Evolutionary conservation across 2,797 vertebrate genomes (phyloP).

Genomic region (Eupleurogrammus muticus): DNA sequence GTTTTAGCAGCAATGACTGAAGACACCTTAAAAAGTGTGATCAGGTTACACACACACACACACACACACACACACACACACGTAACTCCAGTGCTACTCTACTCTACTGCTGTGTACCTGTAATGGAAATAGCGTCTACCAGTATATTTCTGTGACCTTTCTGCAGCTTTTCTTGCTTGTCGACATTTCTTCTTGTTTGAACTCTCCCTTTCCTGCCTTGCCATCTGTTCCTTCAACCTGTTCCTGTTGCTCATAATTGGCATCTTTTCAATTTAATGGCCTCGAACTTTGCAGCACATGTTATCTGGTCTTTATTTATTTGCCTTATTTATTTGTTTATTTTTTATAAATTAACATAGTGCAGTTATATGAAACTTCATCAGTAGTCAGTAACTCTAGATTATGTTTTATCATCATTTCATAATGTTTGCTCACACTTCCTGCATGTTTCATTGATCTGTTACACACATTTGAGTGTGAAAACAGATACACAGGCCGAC

Average conservation of each 20-base stretch:
- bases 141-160: slow-evolving; percentile 17
- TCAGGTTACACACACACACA: too few relatives aligned
- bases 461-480: neutral
- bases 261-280: slow-evolving; percentile 14
- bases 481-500: neutral
- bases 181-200: slow-evolving; percentile 35
- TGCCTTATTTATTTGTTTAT: slow-evolving; percentile 6
- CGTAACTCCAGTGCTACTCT: neutral
- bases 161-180: slow-evolving; percentile 27
- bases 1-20: too few relatives aligned
- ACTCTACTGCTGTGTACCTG: neutral
- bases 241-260: slow-evolving; percentile 24
- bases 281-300: neutral
- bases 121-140: slow-evolving; percentile 3
- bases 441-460: neutral
- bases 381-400: neutral
- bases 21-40: too few relatives aligned
- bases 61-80: too few relatives aligned
- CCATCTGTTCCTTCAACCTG: slow-evolving; percentile 45
- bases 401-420: neutral
- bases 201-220: slow-evolving; percentile 19
- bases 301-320: neutral
- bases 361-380: neutral
- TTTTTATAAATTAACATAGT: slow-evolving; percentile 7
- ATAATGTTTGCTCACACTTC: neutral